A percentile compares a stretch with the other conserved stretches of the same genome.
Conservation (phyloP, 2,888 invertebrate genomes). For the Adelphocoris suturalis region DNA sequence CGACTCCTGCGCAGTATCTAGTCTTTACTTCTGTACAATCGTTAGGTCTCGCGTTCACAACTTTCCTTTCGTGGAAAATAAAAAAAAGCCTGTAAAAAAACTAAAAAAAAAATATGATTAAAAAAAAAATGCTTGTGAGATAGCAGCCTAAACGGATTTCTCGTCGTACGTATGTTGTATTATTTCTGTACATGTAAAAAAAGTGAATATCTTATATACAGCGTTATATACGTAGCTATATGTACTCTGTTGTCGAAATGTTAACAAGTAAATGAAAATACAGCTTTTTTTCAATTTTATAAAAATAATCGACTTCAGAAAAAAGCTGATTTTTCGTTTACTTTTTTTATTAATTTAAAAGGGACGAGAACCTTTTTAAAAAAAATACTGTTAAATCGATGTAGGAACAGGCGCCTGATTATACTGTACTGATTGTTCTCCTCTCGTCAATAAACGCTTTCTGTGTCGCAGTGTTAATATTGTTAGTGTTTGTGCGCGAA, state of each 20-base stretch:
- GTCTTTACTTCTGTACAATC: slow-evolving; percentile 47
- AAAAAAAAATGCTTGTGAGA: not conserved
- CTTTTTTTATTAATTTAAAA: not conserved
- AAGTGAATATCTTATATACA: not conserved
- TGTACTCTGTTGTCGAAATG: slow-evolving; percentile 6
- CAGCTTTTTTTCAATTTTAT: not conserved
- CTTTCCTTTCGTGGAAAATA: slow-evolving; percentile 47
- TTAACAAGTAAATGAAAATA: slow-evolving; percentile 14
- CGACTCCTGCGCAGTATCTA: slow-evolving; percentile 62
- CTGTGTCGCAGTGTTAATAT: slow-evolving; percentile 11
- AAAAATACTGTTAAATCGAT: no score
- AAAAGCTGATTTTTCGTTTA: slow-evolving; percentile 20
- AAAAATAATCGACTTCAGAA: slow-evolving; percentile 18
- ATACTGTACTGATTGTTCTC: not conserved
- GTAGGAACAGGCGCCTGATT: not conserved
- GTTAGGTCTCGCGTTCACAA: slow-evolving; percentile 22
- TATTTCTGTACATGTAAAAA: not conserved
- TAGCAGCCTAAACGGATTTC: slow-evolving; percentile 31
- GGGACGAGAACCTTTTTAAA: not conserved
- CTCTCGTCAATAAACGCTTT: not conserved
- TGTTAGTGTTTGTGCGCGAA: not conserved
- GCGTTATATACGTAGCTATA: not conserved
- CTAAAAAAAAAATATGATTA: not conserved
- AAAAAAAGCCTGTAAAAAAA: not conserved
- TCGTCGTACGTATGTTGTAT: not conserved